Base-by-base conservation (phyloP, 2,888 invertebrate species). In the Chrysotoxum bicinctum region DNA sequence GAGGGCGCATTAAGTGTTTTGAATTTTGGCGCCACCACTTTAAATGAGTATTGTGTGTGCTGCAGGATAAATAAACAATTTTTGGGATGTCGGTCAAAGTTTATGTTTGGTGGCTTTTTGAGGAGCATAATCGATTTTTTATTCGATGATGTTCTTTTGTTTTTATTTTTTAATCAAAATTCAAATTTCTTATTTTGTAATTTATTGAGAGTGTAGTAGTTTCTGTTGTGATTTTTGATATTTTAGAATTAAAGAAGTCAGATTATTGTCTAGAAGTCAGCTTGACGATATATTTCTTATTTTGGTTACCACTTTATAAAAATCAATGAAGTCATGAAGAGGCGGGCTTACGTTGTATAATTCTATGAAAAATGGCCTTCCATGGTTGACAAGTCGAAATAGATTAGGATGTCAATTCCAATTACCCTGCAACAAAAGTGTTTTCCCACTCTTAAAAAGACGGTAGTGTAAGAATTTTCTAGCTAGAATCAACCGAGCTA, bases 11-110 rank as follows among this genome's bases (percentile, higher is more conserved):
- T 68, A 72, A 79, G 75, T 78, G 56, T 80, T 84, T 84, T 58
- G 40, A 66, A 79, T 79, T 79, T 84, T 79, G 84, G 84, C 84
- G 84, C 84, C 84, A 79, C 79, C 75, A 62, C 45, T 84, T 79
- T 32, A 62, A 68, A 68, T 66, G 54, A 80, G 75, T 66, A 48
- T 48, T 45, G 30, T 84, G 60, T 45, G 58, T 19, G 66, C 32
- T 66, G 35, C n/a, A 35, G 35, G 26, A 23, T 50, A 75, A 66
- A 54, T 74, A 84, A 84, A 79, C 79, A 78, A 35, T 23, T 23
- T 48, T 19, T 35, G 16, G 68, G 62, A 40, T 70, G 73, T 43
- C 7, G 62, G 48, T 66, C 76, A 32, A 26, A 32, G 16, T 35
- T 69, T 74, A 68, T 78, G 68, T 74, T 69, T 48, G 68, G 48